These are phyloP conservation scores for Diplolepis rosae DNA, from an alignment of 2,888 invertebrate genomes.

Conservation along the genomic window DNA sequence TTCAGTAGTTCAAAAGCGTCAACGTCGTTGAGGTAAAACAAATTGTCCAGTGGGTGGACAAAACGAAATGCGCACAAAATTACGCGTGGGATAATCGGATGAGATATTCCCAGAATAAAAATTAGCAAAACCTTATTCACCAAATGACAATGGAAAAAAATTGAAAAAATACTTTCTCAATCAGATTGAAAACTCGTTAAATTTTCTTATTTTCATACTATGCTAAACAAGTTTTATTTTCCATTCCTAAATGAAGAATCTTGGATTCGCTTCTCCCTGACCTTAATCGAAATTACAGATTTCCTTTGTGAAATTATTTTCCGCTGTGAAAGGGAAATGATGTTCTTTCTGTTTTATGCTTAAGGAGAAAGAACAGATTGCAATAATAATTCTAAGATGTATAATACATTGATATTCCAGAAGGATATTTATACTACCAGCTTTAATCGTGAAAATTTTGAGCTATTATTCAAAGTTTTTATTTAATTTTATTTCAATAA, in stretches of 20 bases:
- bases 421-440: not conserved
- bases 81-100: conserved; percentile 15
- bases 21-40: conserved; percentile 15
- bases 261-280: not conserved
- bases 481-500: not conserved
- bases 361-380: not conserved
- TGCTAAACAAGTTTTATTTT: not conserved
- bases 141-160: not conserved
- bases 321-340: conserved; percentile 4
- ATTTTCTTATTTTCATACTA: not conserved
- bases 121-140: not conserved
- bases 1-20: conserved; percentile 25
- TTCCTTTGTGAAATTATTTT: conserved; percentile 14
- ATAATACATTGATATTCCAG: not conserved
- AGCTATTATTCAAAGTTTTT: not conserved
- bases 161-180: not conserved
- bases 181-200: not conserved
- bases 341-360: not conserved
- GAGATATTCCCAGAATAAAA: not conserved
- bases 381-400: not conserved
- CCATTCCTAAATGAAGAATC: not conserved
- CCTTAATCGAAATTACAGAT: conserved; percentile 3
- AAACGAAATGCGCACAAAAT: conserved; percentile 24
- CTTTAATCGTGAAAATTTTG: not conserved
- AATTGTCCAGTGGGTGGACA: conserved; percentile 24